A percentile compares a stretch with the other conserved stretches of the same genome.
phyloP scores from a whole-genome alignment of 2,888 invertebrate species.

The Drosophila tanythrix region DNA sequence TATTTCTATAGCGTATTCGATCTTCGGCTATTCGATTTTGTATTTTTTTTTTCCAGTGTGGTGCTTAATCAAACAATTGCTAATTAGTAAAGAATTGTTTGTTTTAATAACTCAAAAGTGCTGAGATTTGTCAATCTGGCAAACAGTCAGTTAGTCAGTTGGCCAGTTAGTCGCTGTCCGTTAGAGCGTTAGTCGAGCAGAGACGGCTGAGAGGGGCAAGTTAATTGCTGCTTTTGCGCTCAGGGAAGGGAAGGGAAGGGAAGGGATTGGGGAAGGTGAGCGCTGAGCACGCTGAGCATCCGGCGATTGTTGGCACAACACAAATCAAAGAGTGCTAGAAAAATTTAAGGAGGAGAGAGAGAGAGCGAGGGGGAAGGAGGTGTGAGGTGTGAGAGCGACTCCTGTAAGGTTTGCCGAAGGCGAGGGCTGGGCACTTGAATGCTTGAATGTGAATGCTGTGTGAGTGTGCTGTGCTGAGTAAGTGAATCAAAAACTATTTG shows the following conservation, averaged over 20 bases:
- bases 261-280: background rate
- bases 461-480: conserved; percentile 17
- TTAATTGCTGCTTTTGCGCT: conserved; percentile 65
- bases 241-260: background rate
- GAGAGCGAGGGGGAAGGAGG: background rate
- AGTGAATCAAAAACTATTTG: conserved; percentile 64
- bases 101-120: conserved; percentile 51
- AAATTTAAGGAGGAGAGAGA: background rate
- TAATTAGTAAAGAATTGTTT: conserved; percentile 57
- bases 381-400: conserved; percentile 33
- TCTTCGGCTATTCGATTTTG: background rate
- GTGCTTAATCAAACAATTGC: conserved; percentile 47
- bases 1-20: background rate
- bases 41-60: conserved; percentile 1
- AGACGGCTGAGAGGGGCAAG: conserved; percentile 34
- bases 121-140: conserved; percentile 32
- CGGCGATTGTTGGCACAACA: conserved; percentile 81
- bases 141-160: conserved; percentile 7
- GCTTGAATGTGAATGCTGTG: conserved; percentile 27
- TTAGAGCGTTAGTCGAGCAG: background rate
- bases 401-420: conserved; percentile 66
- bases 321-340: conserved; percentile 65
- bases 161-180: conserved; percentile 6
- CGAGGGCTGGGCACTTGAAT: conserved; percentile 41
- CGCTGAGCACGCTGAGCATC: conserved; percentile 24